Evolutionary conservation across 2,888 invertebrate species (phyloP).

Genomic region (Xanthia icteritia): DNA sequence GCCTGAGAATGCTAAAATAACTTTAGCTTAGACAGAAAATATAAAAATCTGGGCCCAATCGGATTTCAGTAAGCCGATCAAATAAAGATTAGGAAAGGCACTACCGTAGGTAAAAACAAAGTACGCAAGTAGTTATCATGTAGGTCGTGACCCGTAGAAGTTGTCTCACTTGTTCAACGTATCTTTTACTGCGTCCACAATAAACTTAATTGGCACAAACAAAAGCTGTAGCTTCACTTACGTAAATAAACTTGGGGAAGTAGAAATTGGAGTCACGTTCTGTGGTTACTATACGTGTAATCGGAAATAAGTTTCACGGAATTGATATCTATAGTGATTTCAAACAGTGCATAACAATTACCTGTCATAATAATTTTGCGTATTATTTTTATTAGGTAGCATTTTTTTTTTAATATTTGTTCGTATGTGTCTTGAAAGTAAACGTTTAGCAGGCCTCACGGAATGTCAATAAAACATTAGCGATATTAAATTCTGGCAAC

Average conservation of each 20-base stretch:
- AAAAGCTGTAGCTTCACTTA: constrained; percentile 63
- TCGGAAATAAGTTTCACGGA: constrained; percentile 14
- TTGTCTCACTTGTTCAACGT: constrained; percentile 59
- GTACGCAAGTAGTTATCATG: constrained; percentile 58
- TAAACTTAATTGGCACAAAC: constrained; percentile 69
- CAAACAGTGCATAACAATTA: background rate
- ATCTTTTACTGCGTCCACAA: constrained; percentile 61
- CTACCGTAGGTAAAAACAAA: constrained; percentile 41
- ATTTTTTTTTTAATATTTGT: background rate
- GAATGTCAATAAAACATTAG: constrained; percentile 58
- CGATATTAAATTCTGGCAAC: constrained; percentile 65
- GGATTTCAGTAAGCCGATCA: constrained; percentile 33
- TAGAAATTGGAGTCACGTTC: constrained; percentile 52
- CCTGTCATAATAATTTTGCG: background rate
- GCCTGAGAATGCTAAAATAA: constrained; percentile 34
- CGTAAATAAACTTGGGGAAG: constrained; percentile 54
- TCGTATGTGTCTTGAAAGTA: background rate
- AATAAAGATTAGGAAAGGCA: constrained; percentile 46
- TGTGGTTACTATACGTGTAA: constrained; percentile 10
- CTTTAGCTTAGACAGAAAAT: constrained; percentile 19
- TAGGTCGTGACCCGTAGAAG: constrained; percentile 57
- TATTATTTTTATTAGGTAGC: background rate
- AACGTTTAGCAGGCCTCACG: constrained; percentile 18
- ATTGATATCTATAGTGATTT: background rate
- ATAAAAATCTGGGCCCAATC: constrained; percentile 21